phyloP scores from a whole-genome alignment of 1,140 invertebrate genomes.

The Temnothorax nylanderi region DNA sequence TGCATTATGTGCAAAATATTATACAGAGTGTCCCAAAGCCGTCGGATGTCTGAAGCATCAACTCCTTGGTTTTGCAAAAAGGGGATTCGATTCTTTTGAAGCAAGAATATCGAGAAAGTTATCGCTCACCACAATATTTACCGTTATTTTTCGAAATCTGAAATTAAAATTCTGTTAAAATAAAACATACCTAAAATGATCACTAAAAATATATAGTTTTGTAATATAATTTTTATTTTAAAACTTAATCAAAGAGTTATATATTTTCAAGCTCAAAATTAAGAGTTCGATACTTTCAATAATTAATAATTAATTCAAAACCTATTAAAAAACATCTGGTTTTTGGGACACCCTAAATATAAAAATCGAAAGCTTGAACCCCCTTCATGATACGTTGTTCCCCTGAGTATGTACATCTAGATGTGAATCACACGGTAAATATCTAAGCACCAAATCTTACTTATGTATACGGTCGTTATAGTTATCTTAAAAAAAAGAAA shows the following conservation, averaged over 20 bases:
- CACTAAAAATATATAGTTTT: background rate
- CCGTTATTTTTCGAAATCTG: background rate
- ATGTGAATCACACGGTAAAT: conserved; percentile 60
- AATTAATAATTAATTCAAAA: conserved; percentile 23
- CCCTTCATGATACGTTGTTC: background rate
- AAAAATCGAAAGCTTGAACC: background rate
- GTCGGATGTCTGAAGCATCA: background rate
- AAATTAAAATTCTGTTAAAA: conserved; percentile 6
- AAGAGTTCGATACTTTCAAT: too few species aligned
- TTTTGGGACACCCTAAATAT: conserved; percentile 2
- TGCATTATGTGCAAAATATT: conserved; percentile 24
- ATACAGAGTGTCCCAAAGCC: conserved; percentile 21
- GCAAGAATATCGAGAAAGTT: background rate
- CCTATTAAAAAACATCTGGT: background rate
- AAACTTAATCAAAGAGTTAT: background rate
- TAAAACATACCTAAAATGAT: background rate
- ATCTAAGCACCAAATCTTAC: conserved; percentile 52
- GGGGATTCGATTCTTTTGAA: background rate
- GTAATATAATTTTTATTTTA: background rate
- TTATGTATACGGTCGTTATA: conserved; percentile 17
- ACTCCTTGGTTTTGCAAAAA: background rate
- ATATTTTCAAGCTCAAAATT: background rate
- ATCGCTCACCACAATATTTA: background rate
- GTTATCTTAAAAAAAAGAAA: background rate
- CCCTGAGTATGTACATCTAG: conserved; percentile 17